A percentile compares a stretch with the other conserved stretches of the same genome.
Evolutionary conservation across 2,888 invertebrate species (phyloP).

Genomic region (Parnassius smintheus): DNA sequence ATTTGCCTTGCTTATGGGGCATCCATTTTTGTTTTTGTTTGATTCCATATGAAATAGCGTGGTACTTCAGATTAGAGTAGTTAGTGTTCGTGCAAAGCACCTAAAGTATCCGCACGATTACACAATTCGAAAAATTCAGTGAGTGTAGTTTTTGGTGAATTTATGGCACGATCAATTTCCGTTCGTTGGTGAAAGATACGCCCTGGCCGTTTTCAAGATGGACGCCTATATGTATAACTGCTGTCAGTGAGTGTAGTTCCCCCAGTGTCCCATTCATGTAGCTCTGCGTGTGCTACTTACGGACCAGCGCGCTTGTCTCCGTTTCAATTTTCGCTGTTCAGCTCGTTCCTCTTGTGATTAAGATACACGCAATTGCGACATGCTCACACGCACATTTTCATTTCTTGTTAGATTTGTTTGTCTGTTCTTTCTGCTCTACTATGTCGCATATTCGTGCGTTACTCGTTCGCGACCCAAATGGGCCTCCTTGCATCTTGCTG

Average conservation of each 20-base stretch:
- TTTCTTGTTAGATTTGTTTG: too few relatives aligned
- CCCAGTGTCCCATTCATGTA: constrained; percentile 28
- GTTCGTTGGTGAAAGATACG: constrained; percentile 34
- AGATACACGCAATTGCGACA: background rate
- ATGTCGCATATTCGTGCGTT: too few relatives aligned
- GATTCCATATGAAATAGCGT: constrained; percentile 31
- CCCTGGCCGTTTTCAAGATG: constrained; percentile 33
- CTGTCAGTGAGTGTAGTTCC: constrained; percentile 1
- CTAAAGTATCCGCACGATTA: constrained; percentile 30
- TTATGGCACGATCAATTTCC: constrained; percentile 32
- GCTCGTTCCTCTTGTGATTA: background rate
- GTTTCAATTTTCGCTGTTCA: background rate
- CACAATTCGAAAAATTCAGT: constrained; percentile 34
- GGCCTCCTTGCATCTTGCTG: too few relatives aligned
- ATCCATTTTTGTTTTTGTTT: constrained; percentile 28
- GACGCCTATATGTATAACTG: constrained; percentile 29
- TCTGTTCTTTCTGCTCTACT: too few relatives aligned
- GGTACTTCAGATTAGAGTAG: constrained; percentile 28
- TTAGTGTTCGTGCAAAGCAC: constrained; percentile 3
- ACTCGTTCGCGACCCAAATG: too few relatives aligned
- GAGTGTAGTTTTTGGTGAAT: constrained; percentile 29
- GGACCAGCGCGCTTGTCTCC: background rate
- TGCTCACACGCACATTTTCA: too few relatives aligned
- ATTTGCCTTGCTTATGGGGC: constrained; percentile 23
- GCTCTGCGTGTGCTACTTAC: too few relatives aligned